Evolutionary conservation across 2,797 vertebrate genomes (phyloP), one percentile per base, ranked within the genome.

Genomic region (Threskiornis aethiopicus): DNA sequence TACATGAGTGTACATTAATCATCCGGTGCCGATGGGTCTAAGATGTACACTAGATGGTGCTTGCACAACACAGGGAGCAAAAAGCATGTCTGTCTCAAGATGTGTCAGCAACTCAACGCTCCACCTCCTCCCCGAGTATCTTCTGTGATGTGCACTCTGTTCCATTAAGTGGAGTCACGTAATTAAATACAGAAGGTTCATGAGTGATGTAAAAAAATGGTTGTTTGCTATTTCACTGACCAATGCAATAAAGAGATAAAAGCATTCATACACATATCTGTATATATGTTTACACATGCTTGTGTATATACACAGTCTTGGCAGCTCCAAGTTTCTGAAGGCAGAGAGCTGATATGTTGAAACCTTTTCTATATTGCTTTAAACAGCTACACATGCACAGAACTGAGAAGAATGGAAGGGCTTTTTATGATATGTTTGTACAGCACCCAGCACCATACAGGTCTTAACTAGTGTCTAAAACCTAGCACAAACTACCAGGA

Each of bases 11-110:
- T 39, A 17, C 0, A 1, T 25, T 57, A 14, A 24, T 79, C 79
- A 57, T 52, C 16, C 6, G 2, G 7, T 3, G 35, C 25, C 84
- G 90, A 66, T 44, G 78, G 35, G 14, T 90, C 69, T 76, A 58
- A 93, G 49, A 21, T 0, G 83, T 95, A 97, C 97, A 96, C 97
- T 97, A 97, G 97, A 92, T 97, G 97, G 97, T 96, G 96, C 97
- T 96, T 97, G 89, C 95, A 96, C 85, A 96, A 96, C 94, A 11
- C 86, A 76, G 61, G 87, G 79, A 93, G 66, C 17, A 84, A 84
- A 90, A 89, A 13, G 17, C 47, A 47, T 5, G 15, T 71, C 87
- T 95, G 81, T 57, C 91, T 96, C 28, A 31, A 42, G 77, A 90
- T 64, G 72, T 90, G 89, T 65, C 75, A 91, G 79, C 79, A 77